Base-by-base conservation (phyloP, 2,888 invertebrate genomes). In the Dryobotodes eremita region DNA sequence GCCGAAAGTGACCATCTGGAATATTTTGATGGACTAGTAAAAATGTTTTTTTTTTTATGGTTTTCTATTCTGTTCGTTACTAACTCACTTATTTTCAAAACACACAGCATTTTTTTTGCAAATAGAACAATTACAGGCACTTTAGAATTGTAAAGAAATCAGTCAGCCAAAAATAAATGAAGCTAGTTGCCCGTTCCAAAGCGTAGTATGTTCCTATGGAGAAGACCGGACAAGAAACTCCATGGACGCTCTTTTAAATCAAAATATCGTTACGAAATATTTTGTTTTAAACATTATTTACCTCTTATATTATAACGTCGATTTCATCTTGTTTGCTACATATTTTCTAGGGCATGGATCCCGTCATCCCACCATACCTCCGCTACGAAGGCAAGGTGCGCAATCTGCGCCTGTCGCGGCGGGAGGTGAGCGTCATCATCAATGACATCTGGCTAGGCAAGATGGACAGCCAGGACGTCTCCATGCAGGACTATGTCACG, bases 371-470 rank as follows among this genome's bases (percentile, higher is more conserved):
- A 0, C 93, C 95, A 0, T 97, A 97, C 90, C 88, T 97, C 17
- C 95, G 95, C 3, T 93, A 96, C 91, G 93, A 93, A 68, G 97
- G 97, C 2, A 92, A 92, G 70, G 96, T 97, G 36, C 95, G 97
- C 74, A 97, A 97, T 92, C 87, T 97, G 88, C 95, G 97, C 0
- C 92, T 97, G n/a, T 96, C 96, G 11, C 93, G 97, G 46, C 94
- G 97, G 2, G 97, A 97, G 88, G 86, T 97, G 55, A 92, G 95
- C 91, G 95, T 97, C 79, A 91, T 97, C 82, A 94, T 97, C 89
- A 94, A 94, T 89, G 97, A 97, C 90, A 94, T 97, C 79, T 97
- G 97, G 97, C 92, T 92, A 46, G 94, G 94, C 66, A 95, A 95
- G 90, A 84, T 88, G 83, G 86, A 87, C 6, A 89, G 26, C 61